phyloP scores from a whole-genome alignment of 2,888 invertebrate genomes.

The Cryptops parisi region DNA sequence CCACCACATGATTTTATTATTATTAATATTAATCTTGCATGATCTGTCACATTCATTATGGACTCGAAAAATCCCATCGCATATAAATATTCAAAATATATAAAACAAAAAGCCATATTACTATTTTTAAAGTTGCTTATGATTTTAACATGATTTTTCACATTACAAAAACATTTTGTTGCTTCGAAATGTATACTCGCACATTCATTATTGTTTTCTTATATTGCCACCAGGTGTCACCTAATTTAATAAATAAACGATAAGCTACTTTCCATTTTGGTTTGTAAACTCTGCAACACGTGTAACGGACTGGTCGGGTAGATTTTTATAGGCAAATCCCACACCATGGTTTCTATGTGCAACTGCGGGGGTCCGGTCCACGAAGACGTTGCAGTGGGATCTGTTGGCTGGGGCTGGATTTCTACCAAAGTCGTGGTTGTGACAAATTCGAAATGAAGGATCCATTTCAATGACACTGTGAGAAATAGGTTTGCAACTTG shows the following conservation, averaged over 20 bases:
- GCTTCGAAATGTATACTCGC: no score
- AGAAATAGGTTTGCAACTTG: neutral
- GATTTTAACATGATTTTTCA: no score
- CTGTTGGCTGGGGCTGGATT: constrained; percentile 36
- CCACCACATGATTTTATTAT: no score
- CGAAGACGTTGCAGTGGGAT: constrained; percentile 39
- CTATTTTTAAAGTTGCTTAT: no score
- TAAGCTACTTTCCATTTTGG: constrained; percentile 11
- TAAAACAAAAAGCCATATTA: no score
- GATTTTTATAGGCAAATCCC: constrained; percentile 90
- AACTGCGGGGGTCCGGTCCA: constrained; percentile 77
- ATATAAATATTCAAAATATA: no score
- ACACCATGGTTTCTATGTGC: constrained; percentile 95
- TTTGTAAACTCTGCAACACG: constrained; percentile 13
- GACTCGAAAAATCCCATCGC: no score
- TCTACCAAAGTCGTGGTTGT: constrained; percentile 44
- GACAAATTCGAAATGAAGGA: constrained; percentile 95
- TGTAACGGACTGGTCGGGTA: constrained; percentile 67
- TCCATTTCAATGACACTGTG: constrained; percentile 77
- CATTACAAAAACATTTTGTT: no score
- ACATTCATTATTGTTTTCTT: no score
- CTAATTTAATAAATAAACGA: neutral
- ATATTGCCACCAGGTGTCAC: no score
- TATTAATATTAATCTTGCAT: no score
- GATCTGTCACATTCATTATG: no score